Percentiles rank a stretch among this genome's conserved stretches.
Evolutionary conservation across 2,888 invertebrate species (phyloP).

Genomic region (Cordilura impudica): DNA sequence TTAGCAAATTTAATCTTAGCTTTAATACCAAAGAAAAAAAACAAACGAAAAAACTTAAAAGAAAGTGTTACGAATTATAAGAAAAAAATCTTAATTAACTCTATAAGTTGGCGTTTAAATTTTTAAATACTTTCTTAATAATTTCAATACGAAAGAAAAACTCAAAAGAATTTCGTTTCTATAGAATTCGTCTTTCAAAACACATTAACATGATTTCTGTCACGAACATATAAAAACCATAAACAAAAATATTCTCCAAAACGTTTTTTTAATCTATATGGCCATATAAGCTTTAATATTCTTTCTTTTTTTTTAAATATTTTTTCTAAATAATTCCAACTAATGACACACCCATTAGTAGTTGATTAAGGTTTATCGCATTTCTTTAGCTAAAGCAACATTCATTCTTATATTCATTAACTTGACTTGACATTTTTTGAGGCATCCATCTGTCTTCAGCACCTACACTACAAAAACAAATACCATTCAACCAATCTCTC

Average conservation of each 20-base stretch:
- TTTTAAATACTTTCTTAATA: not conserved
- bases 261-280: slow-evolving; percentile 29
- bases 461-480: slow-evolving; percentile 4
- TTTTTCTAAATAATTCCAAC: not conserved
- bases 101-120: not conserved
- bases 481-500: not conserved
- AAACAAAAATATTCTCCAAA: slow-evolving; percentile 7
- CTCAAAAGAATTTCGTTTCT: not conserved
- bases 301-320: not conserved
- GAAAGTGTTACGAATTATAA: slow-evolving; percentile 19
- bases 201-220: slow-evolving; percentile 47
- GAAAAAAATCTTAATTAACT: not conserved
- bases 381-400: slow-evolving; percentile 9
- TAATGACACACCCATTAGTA: slow-evolving; percentile 45
- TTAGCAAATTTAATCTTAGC: not conserved
- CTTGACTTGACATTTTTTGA: slow-evolving; percentile 21
- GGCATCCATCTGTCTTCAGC: slow-evolving; percentile 17
- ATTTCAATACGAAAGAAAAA: slow-evolving; percentile 1
- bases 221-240: slow-evolving; percentile 7
- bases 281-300: not conserved
- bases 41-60: not conserved
- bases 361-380: slow-evolving; percentile 32
- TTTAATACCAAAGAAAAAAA: not conserved
- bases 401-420: slow-evolving; percentile 2
- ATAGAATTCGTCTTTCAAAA: not conserved